Base-by-base conservation (phyloP, 1,140 invertebrate genomes). In the Drosophila pandora region DNA sequence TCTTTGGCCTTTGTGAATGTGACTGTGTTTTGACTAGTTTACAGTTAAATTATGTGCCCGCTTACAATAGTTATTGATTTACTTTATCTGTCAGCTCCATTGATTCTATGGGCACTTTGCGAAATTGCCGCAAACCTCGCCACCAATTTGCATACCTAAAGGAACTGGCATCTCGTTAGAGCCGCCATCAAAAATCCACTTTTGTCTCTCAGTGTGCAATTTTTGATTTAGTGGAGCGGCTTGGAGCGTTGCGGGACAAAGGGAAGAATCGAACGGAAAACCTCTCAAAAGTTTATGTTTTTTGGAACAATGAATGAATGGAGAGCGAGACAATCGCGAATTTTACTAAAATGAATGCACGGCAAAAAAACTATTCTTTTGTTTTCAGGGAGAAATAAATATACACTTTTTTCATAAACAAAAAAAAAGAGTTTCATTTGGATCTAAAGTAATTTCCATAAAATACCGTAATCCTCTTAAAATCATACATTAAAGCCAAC, bases 21-120 rank as follows among this genome's bases (percentile, higher is more conserved):
- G 32, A 10, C 13, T 62, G 34, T 73, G 69, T 63, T 73, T 73
- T 73, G 69, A 62, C 50, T 64, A 34, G 47, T 74, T 75, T 74
- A 75, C 71, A 50, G 71, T 75, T 75, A 74, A 63, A 63, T 47
- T 56, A 63, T 64, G 39, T 32, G 13, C 12, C n/a, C 32, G 2
- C 7, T 37, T 5, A 41, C 67, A 37, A 52, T 47, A 57, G 70
- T 34, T 34, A 57, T 64, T 63, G 70, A 74, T 74, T 63, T 43
- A 50, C 58, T 74, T 63, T 72, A 70, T 70, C 56, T 60, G 65
- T 17, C 47, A 52, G 25, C 10, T 70, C 52, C 47, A 70, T 68
- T 48, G 65, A 49, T 56, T 69, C 65, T 68, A 49, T 48, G 65
- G 32, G 5, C 32, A 30, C 43, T 68, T 45, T 25, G 50, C 63